Evolutionary conservation across 1,140 invertebrate genomes (phyloP), one percentile per base, ranked within the genome.

Genomic region (Cotesia vestalis): DNA sequence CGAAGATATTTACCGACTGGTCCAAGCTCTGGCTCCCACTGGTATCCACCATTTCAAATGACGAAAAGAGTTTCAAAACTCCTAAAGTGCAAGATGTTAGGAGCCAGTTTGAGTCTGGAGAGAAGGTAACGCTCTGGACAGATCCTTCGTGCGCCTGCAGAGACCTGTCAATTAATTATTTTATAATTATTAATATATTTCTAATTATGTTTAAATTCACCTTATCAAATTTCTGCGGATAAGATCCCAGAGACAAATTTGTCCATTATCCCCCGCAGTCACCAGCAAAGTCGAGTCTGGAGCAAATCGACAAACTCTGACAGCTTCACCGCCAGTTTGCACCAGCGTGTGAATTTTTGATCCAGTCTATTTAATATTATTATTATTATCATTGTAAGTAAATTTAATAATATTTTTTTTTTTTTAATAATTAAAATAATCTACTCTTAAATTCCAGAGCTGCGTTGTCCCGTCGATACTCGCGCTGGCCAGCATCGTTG

Each of bases 231-330:
- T 88, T 78, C 89, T 87, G 57, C 89, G 89, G 14, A 90, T 82
- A 12, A 94, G 83, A 84, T 94, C 91, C 92, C 93, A 94, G 36
- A 94, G 80, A 77, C 92, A 92, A 4, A 94, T 85, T 40, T 89
- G 89, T 46, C 93, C 92, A 82, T 92, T 93, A 84, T 94, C 93
- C 40, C 92, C 91, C 12, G 90, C 93, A 12, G 93, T 92, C 3
- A 90, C 89, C 14, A 95, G 82, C 52, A 90, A 80, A 2, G 89
- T 88, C 46, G 90, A 92, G 78, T 92, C 90, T 4, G 89, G 88
- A 0, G 92, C 90, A 82, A 94, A 94, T 78, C 88, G 88, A 68
- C 88, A 89, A 12, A 90, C 88, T 77, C 92, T 84, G 8, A 94
- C 90, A 9, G 91, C 86, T 77, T 90, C 88, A 12, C 91, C 90